A percentile compares a stretch with the other conserved stretches of the same genome.
phyloP scores from a whole-genome alignment of 2,797 vertebrate species.

The Novumbra hubbsi region DNA sequence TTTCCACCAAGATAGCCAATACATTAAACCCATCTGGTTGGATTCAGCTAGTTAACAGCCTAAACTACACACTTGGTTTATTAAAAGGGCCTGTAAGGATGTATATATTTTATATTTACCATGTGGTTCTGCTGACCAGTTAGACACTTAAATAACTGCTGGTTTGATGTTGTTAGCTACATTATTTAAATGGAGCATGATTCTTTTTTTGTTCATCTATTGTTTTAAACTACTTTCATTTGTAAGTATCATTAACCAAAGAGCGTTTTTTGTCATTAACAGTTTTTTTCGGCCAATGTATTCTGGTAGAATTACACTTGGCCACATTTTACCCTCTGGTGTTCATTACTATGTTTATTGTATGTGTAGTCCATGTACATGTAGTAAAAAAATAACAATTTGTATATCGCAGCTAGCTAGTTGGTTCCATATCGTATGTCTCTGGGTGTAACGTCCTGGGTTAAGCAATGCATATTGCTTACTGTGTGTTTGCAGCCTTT shows the following conservation, averaged over 20 bases:
- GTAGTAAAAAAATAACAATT: slow-evolving; percentile 43
- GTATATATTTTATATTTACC: background rate
- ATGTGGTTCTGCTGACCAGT: slow-evolving; percentile 5
- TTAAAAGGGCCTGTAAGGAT: too few species aligned
- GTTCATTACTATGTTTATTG: slow-evolving; percentile 44
- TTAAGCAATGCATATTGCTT: slow-evolving; percentile 32
- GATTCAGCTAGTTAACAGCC: too few species aligned
- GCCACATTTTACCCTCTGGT: slow-evolving; percentile 33
- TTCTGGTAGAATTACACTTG: slow-evolving; percentile 28
- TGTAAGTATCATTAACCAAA: slow-evolving; percentile 9
- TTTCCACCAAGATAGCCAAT: background rate
- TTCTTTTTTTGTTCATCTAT: slow-evolving; percentile 20
- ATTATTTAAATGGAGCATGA: background rate
- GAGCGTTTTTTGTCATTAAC: slow-evolving; percentile 1
- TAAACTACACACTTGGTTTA: too few species aligned
- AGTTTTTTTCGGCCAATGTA: slow-evolving; percentile 26
- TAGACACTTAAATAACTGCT: background rate
- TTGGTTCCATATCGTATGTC: slow-evolving; percentile 28
- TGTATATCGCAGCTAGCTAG: slow-evolving; percentile 6
- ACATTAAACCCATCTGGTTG: too few species aligned
- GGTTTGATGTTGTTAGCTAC: background rate
- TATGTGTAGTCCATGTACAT: too few species aligned
- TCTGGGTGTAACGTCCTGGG: slow-evolving; percentile 27
- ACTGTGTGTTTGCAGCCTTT: slow-evolving; percentile 37
- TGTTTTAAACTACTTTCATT: background rate